phyloP scores from a whole-genome alignment of 2,797 vertebrate genomes.

The Hybognathus amarus region DNA sequence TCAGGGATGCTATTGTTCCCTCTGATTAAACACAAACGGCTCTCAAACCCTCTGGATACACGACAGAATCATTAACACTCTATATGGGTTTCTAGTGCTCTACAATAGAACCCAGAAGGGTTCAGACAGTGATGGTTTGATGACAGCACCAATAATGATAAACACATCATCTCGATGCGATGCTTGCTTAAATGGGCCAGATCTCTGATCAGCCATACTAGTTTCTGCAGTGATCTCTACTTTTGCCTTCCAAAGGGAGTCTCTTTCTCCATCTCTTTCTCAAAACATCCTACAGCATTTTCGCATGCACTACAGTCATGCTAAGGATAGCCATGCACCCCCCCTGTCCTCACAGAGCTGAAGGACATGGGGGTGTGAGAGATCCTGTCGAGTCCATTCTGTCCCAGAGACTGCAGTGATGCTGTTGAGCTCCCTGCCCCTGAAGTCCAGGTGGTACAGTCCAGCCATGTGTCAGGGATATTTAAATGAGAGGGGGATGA shows the following conservation, averaged over 20 bases:
- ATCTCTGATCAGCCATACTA: background rate
- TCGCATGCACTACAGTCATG: conserved; percentile 57
- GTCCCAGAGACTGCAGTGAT: conserved; percentile 52
- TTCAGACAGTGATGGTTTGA: background rate
- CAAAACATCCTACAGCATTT: conserved; percentile 44
- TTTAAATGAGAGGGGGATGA: conserved; percentile 80
- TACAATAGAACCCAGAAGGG: background rate
- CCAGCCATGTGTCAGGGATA: conserved; percentile 79
- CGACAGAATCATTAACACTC: conserved; percentile 12
- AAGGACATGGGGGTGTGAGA: conserved; percentile 41
- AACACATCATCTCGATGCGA: background rate
- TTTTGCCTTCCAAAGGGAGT: background rate
- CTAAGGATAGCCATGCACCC: conserved; percentile 18
- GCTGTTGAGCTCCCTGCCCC: conserved; percentile 54
- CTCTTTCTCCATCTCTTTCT: conserved; percentile 17
- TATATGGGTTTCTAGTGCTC: background rate
- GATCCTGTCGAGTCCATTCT: conserved; percentile 42
- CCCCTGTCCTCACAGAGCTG: conserved; percentile 54
- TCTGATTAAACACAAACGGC: conserved; percentile 12
- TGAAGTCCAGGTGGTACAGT: conserved; percentile 73
- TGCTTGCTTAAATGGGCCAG: background rate
- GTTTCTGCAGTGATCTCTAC: conserved; percentile 24
- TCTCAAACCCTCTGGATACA: background rate
- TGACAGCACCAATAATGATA: background rate
- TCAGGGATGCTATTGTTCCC: conserved; percentile 13